Conservation (phyloP, 2,797 vertebrate species). For the Alosa sapidissima region DNA sequence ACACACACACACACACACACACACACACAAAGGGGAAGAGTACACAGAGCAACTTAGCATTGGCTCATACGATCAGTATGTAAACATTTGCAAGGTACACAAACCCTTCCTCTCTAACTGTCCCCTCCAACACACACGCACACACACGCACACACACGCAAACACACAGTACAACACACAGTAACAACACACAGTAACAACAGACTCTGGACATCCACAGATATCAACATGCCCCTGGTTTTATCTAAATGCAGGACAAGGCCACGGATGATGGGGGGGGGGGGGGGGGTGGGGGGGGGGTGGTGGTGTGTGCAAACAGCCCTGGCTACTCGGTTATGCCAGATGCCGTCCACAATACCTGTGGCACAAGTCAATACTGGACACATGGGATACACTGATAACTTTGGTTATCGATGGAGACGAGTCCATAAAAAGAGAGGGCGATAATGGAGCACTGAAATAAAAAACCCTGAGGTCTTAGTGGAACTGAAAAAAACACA, state of each 20-base stretch:
- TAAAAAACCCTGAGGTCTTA: not conserved
- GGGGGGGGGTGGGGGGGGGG: too few species aligned
- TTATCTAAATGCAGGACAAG: not conserved
- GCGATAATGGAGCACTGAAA: not conserved
- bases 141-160: conserved; percentile 4
- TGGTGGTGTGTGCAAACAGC: not conserved
- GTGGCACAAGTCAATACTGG: not conserved
- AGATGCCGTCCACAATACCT: not conserved
- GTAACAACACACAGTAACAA: not conserved
- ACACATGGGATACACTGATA: not conserved
- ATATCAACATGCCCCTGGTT: not conserved
- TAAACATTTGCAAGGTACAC: not conserved
- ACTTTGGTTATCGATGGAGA: not conserved
- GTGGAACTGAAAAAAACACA: not conserved
- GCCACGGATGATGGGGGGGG: not conserved
- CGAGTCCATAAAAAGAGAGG: not conserved
- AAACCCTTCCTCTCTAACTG: not conserved
- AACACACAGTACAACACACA: not conserved
- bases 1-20: not conserved
- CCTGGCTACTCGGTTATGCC: not conserved
- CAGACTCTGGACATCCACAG: not conserved
- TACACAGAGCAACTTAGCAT: not conserved
- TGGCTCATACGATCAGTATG: not conserved
- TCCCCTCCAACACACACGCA: not conserved
- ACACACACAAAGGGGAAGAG: not conserved